Conservation (phyloP, 2,113 vertebrate species). For the Trochalopteron elliotii region DNA sequence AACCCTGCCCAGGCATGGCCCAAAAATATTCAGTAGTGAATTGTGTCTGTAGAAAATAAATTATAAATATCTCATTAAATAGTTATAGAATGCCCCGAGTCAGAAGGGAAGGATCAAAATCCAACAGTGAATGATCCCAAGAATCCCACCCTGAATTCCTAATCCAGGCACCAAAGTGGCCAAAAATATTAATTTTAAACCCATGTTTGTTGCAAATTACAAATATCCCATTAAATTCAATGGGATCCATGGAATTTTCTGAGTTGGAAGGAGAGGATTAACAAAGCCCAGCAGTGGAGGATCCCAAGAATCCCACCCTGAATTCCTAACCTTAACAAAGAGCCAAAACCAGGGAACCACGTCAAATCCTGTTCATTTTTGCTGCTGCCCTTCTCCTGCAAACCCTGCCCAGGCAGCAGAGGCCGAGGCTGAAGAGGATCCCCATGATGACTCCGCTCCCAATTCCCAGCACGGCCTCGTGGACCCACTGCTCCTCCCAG, state of each 20-base stretch:
- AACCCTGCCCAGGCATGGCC: background rate
- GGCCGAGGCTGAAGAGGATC: background rate
- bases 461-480: background rate
- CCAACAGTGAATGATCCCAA: background rate
- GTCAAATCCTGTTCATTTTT: background rate
- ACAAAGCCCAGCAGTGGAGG: rapidly evolving
- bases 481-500: background rate
- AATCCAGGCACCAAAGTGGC: background rate
- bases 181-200: no score
- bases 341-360: background rate
- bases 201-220: background rate
- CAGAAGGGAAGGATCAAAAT: background rate
- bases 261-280: background rate
- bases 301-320: background rate
- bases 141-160: background rate
- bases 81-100: rapidly evolving
- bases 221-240: no score
- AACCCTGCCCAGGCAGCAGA: background rate
- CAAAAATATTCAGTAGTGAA: background rate
- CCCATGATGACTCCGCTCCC: background rate
- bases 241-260: rapidly evolving
- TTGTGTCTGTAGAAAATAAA: background rate
- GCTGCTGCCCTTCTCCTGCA: background rate
- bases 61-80: no score
- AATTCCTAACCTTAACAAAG: background rate